A percentile compares a stretch with the other conserved stretches of the same genome.
These are phyloP conservation scores for Rhingia rostrata DNA, from an alignment of 2,888 invertebrate species.

Conservation along the genomic window DNA sequence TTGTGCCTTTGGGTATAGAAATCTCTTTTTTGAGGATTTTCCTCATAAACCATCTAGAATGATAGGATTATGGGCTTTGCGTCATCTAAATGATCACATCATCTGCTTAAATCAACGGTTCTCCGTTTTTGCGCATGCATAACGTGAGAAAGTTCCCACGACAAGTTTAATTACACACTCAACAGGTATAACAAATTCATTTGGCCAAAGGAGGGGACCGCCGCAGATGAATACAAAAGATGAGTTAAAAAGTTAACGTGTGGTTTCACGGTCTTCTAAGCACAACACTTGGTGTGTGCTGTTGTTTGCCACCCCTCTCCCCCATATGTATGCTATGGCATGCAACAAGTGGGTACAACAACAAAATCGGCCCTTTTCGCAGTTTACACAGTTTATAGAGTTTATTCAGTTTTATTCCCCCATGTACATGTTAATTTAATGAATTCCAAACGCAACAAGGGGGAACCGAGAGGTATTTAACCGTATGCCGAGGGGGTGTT, in stretches of 20 bases:
- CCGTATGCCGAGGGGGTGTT: neutral
- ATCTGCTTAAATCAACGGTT: conserved; percentile 5
- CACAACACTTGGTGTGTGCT: conserved; percentile 62
- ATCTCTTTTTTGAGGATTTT: neutral
- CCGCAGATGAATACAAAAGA: conserved; percentile 44
- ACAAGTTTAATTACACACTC: conserved; percentile 52
- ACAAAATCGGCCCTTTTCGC: conserved; percentile 49
- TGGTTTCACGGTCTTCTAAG: conserved; percentile 77
- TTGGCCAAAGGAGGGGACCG: conserved; percentile 19
- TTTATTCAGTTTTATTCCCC: conserved; percentile 10
- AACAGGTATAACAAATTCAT: conserved; percentile 74
- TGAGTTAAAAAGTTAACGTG: conserved; percentile 75
- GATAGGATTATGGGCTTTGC: conserved; percentile 32
- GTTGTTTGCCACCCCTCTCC: conserved; percentile 49
- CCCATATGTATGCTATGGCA: neutral
- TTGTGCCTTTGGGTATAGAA: too few species aligned
- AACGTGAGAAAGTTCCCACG: conserved; percentile 76
- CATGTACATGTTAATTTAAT: conserved; percentile 64
- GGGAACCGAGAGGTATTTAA: conserved; percentile 38
- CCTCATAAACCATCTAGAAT: neutral
- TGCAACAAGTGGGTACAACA: conserved; percentile 53
- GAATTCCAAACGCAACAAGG: conserved; percentile 46
- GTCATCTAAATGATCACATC: conserved; percentile 53
- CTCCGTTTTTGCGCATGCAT: neutral
- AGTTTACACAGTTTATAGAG: conserved; percentile 32